phyloP scores from a whole-genome alignment of 1,140 invertebrate species.

The Diachasma alloeum region DNA sequence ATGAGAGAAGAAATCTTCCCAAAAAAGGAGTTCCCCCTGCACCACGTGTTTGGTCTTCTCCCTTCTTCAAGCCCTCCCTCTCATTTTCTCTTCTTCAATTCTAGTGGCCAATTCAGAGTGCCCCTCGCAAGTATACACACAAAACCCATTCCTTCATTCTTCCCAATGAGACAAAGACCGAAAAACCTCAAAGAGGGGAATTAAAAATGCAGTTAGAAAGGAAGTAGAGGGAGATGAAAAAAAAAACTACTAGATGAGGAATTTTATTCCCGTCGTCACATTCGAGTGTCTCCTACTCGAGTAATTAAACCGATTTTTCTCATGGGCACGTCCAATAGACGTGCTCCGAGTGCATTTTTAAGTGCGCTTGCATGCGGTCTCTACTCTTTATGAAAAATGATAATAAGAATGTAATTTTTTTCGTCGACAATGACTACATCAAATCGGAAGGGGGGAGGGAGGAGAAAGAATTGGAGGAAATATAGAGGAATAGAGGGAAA shows the following conservation, averaged over 20 bases:
- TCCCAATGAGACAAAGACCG: not conserved
- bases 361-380: not conserved
- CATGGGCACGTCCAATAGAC: conserved; percentile 3
- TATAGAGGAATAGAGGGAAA: not conserved
- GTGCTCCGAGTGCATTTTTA: not conserved
- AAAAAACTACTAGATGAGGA: not conserved
- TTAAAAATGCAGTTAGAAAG: not conserved
- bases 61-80: not conserved
- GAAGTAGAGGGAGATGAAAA: not conserved
- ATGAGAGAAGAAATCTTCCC: not conserved
- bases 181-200: not conserved
- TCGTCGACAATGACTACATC: not conserved
- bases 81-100: not conserved
- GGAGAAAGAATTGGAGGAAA: not conserved
- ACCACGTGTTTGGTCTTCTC: not conserved
- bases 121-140: not conserved
- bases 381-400: not conserved
- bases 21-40: not conserved
- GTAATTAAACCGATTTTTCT: conserved; percentile 1
- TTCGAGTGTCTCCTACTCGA: not conserved
- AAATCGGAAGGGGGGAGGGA: not conserved
- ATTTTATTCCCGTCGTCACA: not conserved
- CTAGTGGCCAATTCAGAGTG: conserved; percentile 2
- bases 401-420: not conserved
- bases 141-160: not conserved